A percentile compares a stretch with the other conserved stretches of the same genome.
These are phyloP conservation scores for Cydia amplana DNA, from an alignment of 1,140 invertebrate species.

Conservation along the genomic window DNA sequence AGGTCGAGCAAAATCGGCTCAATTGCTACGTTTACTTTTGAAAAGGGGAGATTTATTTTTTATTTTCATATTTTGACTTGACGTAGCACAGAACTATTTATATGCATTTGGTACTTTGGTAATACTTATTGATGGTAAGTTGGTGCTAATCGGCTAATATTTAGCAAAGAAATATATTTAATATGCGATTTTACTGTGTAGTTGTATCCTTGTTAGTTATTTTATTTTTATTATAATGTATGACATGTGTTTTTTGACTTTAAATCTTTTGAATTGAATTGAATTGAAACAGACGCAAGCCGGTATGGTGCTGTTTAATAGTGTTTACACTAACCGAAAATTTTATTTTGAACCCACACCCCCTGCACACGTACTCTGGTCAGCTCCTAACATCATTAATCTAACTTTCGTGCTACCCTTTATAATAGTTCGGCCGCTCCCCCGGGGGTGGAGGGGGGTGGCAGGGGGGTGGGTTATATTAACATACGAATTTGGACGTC, in stretches of 20 bases:
- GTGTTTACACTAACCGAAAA: neutral
- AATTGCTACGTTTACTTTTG: neutral
- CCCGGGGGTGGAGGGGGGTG: conserved; percentile 46
- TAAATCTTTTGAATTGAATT: no score
- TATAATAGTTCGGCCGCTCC: conserved; percentile 74
- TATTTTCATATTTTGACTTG: no score
- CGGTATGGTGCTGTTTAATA: neutral
- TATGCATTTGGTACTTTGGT: no score
- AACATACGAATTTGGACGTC: conserved; percentile 75
- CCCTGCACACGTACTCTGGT: conserved; percentile 58
- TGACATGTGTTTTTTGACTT: no score
- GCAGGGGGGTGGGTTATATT: conserved; percentile 54
- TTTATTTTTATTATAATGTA: no score
- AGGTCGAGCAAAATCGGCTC: neutral
- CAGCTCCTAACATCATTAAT: conserved; percentile 79
- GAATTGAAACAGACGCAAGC: no score
- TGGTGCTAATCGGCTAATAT: no score
- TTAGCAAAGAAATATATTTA: no score
- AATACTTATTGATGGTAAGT: no score
- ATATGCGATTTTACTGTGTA: no score
- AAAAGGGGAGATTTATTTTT: neutral
- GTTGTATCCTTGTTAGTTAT: no score
- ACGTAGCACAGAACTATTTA: no score
- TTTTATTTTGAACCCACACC: conserved; percentile 33
- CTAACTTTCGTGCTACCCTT: conserved; percentile 79